Conservation (phyloP, 2,888 invertebrate species). For the Acholoe squamosa region DNA sequence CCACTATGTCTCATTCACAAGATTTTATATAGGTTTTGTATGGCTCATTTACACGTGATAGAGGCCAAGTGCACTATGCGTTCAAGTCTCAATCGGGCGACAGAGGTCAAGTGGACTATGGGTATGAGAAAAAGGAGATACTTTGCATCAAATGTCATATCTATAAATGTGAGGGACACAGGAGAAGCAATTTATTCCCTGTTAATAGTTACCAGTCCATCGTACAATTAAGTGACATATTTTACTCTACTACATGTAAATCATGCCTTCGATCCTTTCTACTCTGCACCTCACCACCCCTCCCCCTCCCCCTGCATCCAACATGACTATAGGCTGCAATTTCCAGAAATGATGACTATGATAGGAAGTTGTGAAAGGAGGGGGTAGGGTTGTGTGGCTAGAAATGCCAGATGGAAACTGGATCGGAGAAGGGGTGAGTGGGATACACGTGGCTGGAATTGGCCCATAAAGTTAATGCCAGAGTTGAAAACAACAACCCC, state of each 20-base stretch:
- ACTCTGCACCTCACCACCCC: neutral
- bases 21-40: too few species aligned
- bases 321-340: neutral
- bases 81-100: too few species aligned
- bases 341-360: conserved; percentile 29
- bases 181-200: too few species aligned
- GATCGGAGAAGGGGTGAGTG: neutral
- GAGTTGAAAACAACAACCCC: conserved; percentile 44
- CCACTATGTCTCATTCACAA: too few species aligned
- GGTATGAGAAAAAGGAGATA: too few species aligned
- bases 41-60: too few species aligned
- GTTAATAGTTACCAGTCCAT: too few species aligned
- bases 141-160: too few species aligned
- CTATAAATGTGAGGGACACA: too few species aligned
- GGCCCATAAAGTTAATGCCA: conserved; percentile 26
- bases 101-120: too few species aligned
- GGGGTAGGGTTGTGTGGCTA: neutral
- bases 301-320: neutral
- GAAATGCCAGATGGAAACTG: conserved; percentile 44
- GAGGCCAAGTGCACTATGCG: too few species aligned
- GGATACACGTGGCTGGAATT: conserved; percentile 1
- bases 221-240: too few species aligned
- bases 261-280: neutral
- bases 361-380: neutral
- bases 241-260: neutral